Conservation (phyloP, 2,888 invertebrate species). For the Drosophila diplacantha region DNA sequence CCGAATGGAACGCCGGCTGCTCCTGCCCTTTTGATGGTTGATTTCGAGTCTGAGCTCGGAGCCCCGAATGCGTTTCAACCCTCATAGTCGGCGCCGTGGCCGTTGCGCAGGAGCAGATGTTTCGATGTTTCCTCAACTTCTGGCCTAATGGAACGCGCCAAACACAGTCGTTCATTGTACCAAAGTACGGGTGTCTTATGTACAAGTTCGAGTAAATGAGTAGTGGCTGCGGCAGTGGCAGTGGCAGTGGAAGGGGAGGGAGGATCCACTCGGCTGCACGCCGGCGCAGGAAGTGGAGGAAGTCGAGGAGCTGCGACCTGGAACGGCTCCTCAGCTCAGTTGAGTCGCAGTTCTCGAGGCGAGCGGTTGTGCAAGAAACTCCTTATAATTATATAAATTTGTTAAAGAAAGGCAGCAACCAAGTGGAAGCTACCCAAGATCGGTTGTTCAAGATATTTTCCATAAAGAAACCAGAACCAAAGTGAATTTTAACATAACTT, state of each 20-base stretch:
- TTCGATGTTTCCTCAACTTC: conserved; percentile 62
- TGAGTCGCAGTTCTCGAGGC: conserved; percentile 54
- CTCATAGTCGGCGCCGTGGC: conserved; percentile 35
- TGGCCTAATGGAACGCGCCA: conserved; percentile 74
- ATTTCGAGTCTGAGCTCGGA: conserved; percentile 21
- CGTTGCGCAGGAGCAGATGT: conserved; percentile 73
- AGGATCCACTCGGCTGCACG: conserved; percentile 66
- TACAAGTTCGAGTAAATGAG: conserved; percentile 39
- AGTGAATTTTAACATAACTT: neutral
- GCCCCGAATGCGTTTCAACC: conserved; percentile 62
- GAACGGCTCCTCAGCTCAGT: conserved; percentile 54
- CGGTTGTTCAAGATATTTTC: neutral
- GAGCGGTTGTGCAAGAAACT: conserved; percentile 42
- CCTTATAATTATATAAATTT: neutral
- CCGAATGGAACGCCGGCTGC: conserved; percentile 61
- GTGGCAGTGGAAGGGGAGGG: conserved; percentile 43
- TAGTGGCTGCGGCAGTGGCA: conserved; percentile 25
- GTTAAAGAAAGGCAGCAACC: neutral
- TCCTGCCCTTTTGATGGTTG: conserved; percentile 32
- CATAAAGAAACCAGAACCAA: neutral
- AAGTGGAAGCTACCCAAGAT: neutral
- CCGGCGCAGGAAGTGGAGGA: conserved; percentile 64
- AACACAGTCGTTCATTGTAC: conserved; percentile 52
- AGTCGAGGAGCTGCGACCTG: conserved; percentile 54
- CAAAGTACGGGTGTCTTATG: conserved; percentile 56